Conservation (phyloP, 1,140 invertebrate species). For the Drosophila subobscura region DNA sequence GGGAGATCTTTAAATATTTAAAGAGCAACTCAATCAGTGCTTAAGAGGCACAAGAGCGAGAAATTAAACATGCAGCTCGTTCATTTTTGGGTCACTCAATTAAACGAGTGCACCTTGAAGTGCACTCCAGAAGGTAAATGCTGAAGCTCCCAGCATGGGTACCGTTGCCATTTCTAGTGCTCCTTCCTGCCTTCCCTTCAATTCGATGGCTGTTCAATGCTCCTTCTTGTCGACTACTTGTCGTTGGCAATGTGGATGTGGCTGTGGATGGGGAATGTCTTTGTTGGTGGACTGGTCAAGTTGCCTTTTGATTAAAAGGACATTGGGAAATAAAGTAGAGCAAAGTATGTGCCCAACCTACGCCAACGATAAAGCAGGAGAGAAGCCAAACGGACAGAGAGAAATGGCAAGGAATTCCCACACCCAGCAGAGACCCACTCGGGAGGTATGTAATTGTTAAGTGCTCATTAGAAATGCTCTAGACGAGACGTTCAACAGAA, state of each 20-base stretch:
- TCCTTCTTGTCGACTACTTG: constrained; percentile 22
- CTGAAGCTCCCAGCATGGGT: background rate
- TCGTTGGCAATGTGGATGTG: constrained; percentile 7
- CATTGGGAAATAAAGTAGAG: constrained; percentile 55
- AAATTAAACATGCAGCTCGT: constrained; percentile 54
- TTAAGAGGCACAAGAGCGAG: constrained; percentile 42
- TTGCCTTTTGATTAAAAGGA: constrained; percentile 71
- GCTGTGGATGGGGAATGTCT: constrained; percentile 36
- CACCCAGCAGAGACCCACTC: constrained; percentile 11
- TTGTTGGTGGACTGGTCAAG: constrained; percentile 55
- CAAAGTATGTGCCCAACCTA: constrained; percentile 59
- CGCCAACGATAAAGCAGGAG: constrained; percentile 12
- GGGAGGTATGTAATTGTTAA: constrained; percentile 75
- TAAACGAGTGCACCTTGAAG: constrained; percentile 62
- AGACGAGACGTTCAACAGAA: constrained; percentile 28
- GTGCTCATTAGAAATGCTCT: constrained; percentile 77
- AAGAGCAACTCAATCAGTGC: constrained; percentile 63
- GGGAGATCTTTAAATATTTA: constrained; percentile 58
- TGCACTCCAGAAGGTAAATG: constrained; percentile 47
- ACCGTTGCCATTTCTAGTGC: background rate
- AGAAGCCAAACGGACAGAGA: background rate
- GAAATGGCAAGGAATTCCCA: constrained; percentile 18
- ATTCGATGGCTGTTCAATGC: constrained; percentile 34
- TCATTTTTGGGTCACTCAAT: constrained; percentile 66
- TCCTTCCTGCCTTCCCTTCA: background rate